phyloP scores from a whole-genome alignment of 1,140 invertebrate species.

The Zaprionus vittiger region DNA sequence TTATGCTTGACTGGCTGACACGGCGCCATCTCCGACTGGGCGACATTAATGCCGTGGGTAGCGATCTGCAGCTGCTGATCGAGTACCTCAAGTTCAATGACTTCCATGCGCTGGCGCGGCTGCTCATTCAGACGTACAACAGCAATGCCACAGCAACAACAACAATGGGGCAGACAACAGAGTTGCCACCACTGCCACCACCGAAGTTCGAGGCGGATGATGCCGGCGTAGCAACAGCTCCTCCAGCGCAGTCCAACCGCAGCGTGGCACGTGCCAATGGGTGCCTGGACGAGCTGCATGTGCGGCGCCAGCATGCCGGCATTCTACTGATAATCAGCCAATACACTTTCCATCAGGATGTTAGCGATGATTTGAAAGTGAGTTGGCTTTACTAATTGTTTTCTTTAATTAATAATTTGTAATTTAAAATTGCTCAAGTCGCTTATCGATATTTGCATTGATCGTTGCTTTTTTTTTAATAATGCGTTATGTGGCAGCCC shows the following conservation, averaged over 20 bases:
- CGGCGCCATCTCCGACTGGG: constrained; percentile 53
- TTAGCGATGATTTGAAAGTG: constrained; percentile 32
- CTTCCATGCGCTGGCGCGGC: constrained; percentile 44
- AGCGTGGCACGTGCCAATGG: neutral
- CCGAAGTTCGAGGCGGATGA: neutral
- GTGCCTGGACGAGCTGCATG: constrained; percentile 26
- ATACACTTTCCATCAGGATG: constrained; percentile 58
- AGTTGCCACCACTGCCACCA: neutral
- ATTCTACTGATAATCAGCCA: constrained; percentile 79
- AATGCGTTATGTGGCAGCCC: too few relatives aligned
- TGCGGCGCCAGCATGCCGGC: constrained; percentile 59
- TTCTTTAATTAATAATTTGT: neutral
- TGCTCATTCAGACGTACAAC: constrained; percentile 65
- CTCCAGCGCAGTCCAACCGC: neutral
- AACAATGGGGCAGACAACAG: neutral
- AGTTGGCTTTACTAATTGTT: neutral
- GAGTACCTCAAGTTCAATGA: constrained; percentile 77
- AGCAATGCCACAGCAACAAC: constrained; percentile 29
- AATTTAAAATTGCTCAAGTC: neutral
- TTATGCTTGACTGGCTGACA: constrained; percentile 72
- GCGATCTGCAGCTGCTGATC: constrained; percentile 66
- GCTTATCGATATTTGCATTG: too few relatives aligned
- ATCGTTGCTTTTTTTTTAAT: too few relatives aligned
- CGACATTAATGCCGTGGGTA: constrained; percentile 49
- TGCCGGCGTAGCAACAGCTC: neutral